Base-by-base conservation (phyloP, 1,140 invertebrate species). In the Bradysia coprophila region DNA sequence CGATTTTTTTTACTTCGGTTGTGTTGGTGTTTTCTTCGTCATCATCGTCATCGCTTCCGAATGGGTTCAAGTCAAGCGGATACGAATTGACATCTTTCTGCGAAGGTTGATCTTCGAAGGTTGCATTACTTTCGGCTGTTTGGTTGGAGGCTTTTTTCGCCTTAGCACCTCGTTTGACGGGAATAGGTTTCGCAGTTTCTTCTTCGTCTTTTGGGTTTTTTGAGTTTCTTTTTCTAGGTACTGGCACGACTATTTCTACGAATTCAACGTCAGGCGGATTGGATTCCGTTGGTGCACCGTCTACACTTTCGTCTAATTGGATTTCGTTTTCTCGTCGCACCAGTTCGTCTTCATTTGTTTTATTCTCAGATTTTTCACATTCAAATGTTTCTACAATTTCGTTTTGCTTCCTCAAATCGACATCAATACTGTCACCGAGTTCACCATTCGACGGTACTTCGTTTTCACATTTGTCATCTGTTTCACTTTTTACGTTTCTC, bases 31-130 rank as follows among this genome's bases (percentile, higher is more conserved):
- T 42, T 38, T 43, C 43, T 23, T 55, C 46, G 15, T 52, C 59
- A 32, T 64, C 63, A n/a, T 72, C 69, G 8, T 72, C 67, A 21
- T 76, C 75, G 41, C 76, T 75, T 32, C 71, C 73, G 59, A 86
- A 87, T 3, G 85, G 85, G 69, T 89, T 89, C 39, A 88, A 62
- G 47, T 78, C 71, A 37, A 74, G 68, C 0, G 84, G 84, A 65
- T 89, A 88, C 21, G 69, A 10, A 13, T 4, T 34, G 13, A 4
- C 19, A 33, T 20, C n/a, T 28, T 28, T 1, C 21, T 28, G 23
- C 19, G 22, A 18, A 15, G 32, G 13, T 31, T 24, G 22, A 18
- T 48, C 43, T 6, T 28, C 24, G 6, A 8, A 6, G 13, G 13
- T 13, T 4, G 34, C 24, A 24, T 47, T 43, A 5, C 36, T 19